Evolutionary conservation across 2,113 vertebrate genomes (phyloP).

Genomic region (Orientallactaga bullata): DNA sequence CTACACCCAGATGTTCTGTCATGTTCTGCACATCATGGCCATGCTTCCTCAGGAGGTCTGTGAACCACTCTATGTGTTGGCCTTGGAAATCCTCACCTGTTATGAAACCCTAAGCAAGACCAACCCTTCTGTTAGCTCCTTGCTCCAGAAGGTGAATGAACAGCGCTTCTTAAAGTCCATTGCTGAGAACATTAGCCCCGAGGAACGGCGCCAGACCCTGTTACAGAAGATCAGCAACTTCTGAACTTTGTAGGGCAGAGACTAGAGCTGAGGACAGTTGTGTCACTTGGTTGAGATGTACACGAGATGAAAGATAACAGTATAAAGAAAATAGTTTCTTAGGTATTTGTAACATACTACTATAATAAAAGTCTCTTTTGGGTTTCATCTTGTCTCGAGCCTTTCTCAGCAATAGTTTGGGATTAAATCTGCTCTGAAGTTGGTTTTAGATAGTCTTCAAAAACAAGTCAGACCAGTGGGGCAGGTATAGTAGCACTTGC

Average conservation of each 20-base stretch:
- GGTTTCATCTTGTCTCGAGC: slow-evolving; percentile 24
- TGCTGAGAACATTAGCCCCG: slow-evolving; percentile 87
- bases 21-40: slow-evolving; percentile 94
- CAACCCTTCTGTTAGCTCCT: slow-evolving; percentile 85
- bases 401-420: neutral
- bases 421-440: slow-evolving; percentile 3
- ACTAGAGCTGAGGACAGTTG: neutral
- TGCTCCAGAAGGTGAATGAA: slow-evolving; percentile 91
- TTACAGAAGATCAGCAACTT: slow-evolving; percentile 96
- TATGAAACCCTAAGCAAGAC: slow-evolving; percentile 89
- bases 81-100: slow-evolving; percentile 93
- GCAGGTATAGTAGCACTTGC: neutral
- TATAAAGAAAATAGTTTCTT: slow-evolving; percentile 68
- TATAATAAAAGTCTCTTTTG: slow-evolving; percentile 82
- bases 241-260: slow-evolving; percentile 12
- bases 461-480: neutral
- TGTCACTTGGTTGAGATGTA: neutral
- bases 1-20: slow-evolving; percentile 96
- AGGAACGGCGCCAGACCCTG: slow-evolving; percentile 91
- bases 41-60: slow-evolving; percentile 91
- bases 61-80: slow-evolving; percentile 91
- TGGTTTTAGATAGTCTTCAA: neutral
- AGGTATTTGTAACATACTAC: slow-evolving; percentile 65
- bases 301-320: neutral
- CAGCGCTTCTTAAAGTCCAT: slow-evolving; percentile 93